Percentiles rank a stretch among this genome's conserved stretches.
These are phyloP conservation scores for Pemphigus obesinymphae DNA, from an alignment of 1,140 invertebrate genomes.

Conservation along the genomic window DNA sequence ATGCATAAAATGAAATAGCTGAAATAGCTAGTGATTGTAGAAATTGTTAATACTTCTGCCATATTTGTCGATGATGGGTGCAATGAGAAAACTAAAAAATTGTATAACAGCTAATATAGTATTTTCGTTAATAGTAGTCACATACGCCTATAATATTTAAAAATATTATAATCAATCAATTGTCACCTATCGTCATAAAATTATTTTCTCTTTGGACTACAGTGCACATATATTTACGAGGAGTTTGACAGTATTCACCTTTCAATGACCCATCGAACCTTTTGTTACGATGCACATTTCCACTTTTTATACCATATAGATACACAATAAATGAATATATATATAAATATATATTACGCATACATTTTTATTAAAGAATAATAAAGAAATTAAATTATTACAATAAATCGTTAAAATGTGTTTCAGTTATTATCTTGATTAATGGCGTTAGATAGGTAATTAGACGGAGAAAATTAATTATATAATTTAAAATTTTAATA, in stretches of 20 bases:
- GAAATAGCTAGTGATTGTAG: not conserved
- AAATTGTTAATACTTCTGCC: not conserved
- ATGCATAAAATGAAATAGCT: not conserved
- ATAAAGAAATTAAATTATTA: no score
- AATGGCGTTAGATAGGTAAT: no score
- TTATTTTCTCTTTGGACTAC: conserved; percentile 27
- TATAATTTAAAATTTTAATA: no score
- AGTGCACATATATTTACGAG: not conserved
- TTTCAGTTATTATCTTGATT: no score
- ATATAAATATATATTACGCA: no score
- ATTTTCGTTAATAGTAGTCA: not conserved
- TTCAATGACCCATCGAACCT: conserved; percentile 7
- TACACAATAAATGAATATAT: no score
- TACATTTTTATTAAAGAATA: no score
- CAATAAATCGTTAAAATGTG: no score
- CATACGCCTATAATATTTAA: no score
- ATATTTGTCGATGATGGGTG: not conserved
- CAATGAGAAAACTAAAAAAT: not conserved
- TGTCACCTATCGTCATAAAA: not conserved
- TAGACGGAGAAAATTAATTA: no score
- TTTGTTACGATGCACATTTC: not conserved
- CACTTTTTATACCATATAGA: no score
- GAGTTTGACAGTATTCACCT: conserved; percentile 11
- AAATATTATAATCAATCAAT: conserved; percentile 24
- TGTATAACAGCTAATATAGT: not conserved